phyloP scores from a whole-genome alignment of 1,140 invertebrate species.

The Dermatophagoides farinae region DNA sequence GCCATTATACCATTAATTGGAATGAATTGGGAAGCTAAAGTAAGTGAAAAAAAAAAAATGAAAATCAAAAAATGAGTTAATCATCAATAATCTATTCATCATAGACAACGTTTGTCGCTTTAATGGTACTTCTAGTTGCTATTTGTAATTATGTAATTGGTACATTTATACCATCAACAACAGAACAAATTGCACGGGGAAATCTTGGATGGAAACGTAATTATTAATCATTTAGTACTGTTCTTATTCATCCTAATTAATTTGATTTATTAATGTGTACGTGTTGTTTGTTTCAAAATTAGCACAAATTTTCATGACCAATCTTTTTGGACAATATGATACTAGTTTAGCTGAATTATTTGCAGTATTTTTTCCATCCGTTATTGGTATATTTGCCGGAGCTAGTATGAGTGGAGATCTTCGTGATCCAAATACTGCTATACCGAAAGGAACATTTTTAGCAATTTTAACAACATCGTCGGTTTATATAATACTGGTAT shows the following conservation, averaged over 20 bases:
- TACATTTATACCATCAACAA: conserved; percentile 26
- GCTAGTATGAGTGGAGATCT: conserved; percentile 25
- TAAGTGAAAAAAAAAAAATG: neutral
- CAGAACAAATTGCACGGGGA: conserved; percentile 25
- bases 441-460: conserved; percentile 65
- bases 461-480: conserved; percentile 55
- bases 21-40: conserved; percentile 36
- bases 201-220: conserved; percentile 27
- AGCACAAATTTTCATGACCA: conserved; percentile 23
- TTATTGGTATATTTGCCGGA: conserved; percentile 34
- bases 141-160: conserved; percentile 21
- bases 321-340: neutral
- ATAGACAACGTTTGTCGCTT: conserved; percentile 23
- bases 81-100: neutral
- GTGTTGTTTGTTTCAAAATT: neutral
- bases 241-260: neutral
- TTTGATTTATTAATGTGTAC: neutral
- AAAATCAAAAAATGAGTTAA: neutral
- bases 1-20: conserved; percentile 65
- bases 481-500: conserved; percentile 55
- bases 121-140: conserved; percentile 20
- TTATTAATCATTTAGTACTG: neutral
- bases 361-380: conserved; percentile 34
- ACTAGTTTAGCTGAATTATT: conserved; percentile 30
- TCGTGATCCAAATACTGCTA: conserved; percentile 65